These are phyloP conservation scores for Phymanthus crucifer DNA, from an alignment of 92 coral and sea anemone species.

Conservation along the genomic window DNA sequence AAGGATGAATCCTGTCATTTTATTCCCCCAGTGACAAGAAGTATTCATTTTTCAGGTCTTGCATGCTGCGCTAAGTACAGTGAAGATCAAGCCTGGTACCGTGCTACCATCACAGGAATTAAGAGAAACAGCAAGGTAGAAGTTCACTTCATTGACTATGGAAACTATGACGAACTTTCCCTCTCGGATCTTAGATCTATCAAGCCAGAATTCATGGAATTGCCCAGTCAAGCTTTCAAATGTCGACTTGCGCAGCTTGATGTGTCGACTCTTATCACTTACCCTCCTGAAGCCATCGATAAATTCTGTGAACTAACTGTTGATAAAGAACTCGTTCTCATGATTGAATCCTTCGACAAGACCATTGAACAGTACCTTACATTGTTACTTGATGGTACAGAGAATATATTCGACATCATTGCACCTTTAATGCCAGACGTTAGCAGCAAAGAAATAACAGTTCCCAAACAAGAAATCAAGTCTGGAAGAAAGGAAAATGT, in stretches of 20 bases:
- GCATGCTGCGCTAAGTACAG: constrained; percentile 83
- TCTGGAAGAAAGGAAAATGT: constrained; percentile 41
- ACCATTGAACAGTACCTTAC: constrained; percentile 36
- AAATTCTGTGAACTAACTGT: constrained; percentile 72
- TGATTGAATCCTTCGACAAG: constrained; percentile 71
- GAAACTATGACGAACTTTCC: constrained; percentile 77
- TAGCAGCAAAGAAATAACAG: constrained; percentile 10
- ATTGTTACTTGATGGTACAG: constrained; percentile 60
- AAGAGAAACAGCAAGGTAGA: constrained; percentile 65
- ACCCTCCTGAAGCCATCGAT: constrained; percentile 53
- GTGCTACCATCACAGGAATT: constrained; percentile 74
- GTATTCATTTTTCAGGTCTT: constrained; percentile 47
- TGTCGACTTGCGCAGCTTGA: constrained; percentile 70
- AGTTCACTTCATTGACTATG: constrained; percentile 90
- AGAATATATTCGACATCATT: constrained; percentile 62
- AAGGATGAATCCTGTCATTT: no score
- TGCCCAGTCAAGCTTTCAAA: constrained; percentile 79
- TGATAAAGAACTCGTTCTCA: constrained; percentile 86
- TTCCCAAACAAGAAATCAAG: constrained; percentile 36
- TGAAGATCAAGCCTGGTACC: constrained; percentile 85
- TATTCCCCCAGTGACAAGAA: neutral
- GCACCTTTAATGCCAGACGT: constrained; percentile 49
- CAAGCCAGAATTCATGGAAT: constrained; percentile 69
- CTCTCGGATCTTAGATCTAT: constrained; percentile 58
- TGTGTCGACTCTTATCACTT: neutral